Evolutionary conservation across 1,140 invertebrate genomes (phyloP), one percentile per base, ranked within the genome.

Genomic region (Ceratina australensis): DNA sequence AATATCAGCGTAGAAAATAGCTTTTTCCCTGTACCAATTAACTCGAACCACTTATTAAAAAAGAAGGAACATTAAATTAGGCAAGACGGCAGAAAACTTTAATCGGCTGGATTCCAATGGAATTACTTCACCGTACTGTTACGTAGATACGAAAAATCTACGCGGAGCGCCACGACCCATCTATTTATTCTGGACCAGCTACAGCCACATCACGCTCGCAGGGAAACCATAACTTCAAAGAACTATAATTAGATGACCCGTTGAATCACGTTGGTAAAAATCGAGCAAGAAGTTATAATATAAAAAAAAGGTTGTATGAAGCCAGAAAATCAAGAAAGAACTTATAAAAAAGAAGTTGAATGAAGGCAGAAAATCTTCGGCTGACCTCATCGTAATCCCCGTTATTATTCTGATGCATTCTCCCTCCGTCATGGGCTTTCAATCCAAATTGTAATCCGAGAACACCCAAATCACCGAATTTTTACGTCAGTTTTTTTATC

Each of bases 381-480:
- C 80, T 82, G 24, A 83, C 80, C 82, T 83, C 80, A 15, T 72
- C 61, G 63, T 50, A 24, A 56, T 56, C 24, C 13, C n/a, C 56
- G 50, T 60, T 81, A 56, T 10, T 72, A n/a, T 54, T 82, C 61
- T 81, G 28, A 50, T 56, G 16, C 76, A 61, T 72, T 56, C 78
- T 83, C 56, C 56, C 52, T 52, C 50, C 3, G 42, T 65, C 54
- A 52, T 52, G 4, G 10, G 50, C 7, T 52, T 54, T 42, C 33
- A 3, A 20, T 68, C 24, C 24, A 28, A 7, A 57, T 10, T 4
- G 18, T 28, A 42, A 68, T 24, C 24, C 22, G 18, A 67, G 33
- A 50, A 50, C 16, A 12, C 22, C 16, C 24, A 3, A 7, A 7
- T 50, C 64, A 50, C 64, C 42, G 22, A 16, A 16, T 65, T 12